Base-by-base conservation (phyloP, 1,140 invertebrate genomes). In the Drosophila nikananu region DNA sequence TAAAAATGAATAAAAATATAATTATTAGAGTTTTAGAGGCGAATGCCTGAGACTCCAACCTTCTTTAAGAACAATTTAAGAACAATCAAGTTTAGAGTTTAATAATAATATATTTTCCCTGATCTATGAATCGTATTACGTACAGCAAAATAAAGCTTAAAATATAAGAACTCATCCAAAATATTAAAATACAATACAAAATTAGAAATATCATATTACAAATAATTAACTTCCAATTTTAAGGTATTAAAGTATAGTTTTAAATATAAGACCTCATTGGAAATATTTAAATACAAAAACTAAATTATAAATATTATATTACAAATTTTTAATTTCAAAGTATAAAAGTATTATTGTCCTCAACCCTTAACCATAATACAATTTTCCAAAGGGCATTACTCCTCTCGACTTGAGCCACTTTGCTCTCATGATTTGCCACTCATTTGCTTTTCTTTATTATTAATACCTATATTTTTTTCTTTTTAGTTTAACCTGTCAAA, bases 401-500 rank as follows among this genome's bases (percentile, higher is more conserved):
- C 0, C 0, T 19, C 13, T 58, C 41, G 27, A 5, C 2, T 23
- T 44, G 4, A 25, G 0, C 0, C 25, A 12, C 39, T 6, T 0
- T 5, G 0, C 19, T 25, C 30, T 25, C 35, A 25, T 39, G 35
- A 41, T 12, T 70, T 19, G 13, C 12, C 23, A 15, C 19, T 32
- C 17, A 35, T 44, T 19, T 65, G n/a, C 25, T 5, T 9, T 8
- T 42, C 9, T n/a, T 27, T 49, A 25, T 49, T 27, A n/a, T 27
- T 49, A 27, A 17, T 49, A n/a, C n/a, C n/a, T n/a, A 10, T 49
- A 10, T n/a, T 58, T 41, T 39, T 46, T 39, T 51, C 35, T 48
- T 23, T 39, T 17, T 25, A 25, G 13, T 21, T 30, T n/a, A 57
- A 58, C 60, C 52, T 76, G 72, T 76, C 72, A 77, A 51, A 77